Conservation (phyloP, 1,140 invertebrate species). For the Acromyrmex heyeri region DNA sequence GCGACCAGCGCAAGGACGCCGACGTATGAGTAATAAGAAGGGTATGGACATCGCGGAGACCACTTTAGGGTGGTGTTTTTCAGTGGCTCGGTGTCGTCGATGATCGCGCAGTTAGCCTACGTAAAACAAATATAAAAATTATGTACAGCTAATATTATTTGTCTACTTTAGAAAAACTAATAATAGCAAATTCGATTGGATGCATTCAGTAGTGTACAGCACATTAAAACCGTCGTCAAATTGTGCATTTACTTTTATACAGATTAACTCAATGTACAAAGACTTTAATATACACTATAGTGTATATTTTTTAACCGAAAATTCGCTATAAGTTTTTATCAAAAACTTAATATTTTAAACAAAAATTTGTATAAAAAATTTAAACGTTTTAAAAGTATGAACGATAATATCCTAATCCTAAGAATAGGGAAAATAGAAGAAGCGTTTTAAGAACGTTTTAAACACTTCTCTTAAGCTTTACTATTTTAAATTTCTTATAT, state of each 20-base stretch:
- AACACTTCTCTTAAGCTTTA: too few species aligned
- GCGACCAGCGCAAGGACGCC: slow-evolving; percentile 90
- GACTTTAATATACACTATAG: too few species aligned
- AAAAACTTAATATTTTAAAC: neutral
- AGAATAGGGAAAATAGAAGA: too few species aligned
- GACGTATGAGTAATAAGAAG: slow-evolving; percentile 92
- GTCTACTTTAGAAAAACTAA: neutral
- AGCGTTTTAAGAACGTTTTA: too few species aligned
- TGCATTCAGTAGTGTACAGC: too few species aligned
- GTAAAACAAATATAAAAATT: slow-evolving; percentile 13
- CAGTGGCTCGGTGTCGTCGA: slow-evolving; percentile 79
- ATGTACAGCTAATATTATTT: neutral
- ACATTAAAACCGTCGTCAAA: too few species aligned
- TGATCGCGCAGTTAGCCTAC: slow-evolving; percentile 84
- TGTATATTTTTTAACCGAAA: too few species aligned
- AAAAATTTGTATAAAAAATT: neutral
- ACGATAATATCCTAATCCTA: neutral
- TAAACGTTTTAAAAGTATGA: neutral
- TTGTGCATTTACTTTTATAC: too few species aligned
- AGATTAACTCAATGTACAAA: too few species aligned
- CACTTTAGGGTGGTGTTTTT: slow-evolving; percentile 75
- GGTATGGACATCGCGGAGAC: slow-evolving; percentile 88
- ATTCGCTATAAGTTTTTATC: too few species aligned
- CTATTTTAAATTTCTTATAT: too few species aligned
- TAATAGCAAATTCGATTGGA: too few species aligned